Evolutionary conservation across 2,113 vertebrate genomes (phyloP).

Genomic region (Hirundichthys speculiger): DNA sequence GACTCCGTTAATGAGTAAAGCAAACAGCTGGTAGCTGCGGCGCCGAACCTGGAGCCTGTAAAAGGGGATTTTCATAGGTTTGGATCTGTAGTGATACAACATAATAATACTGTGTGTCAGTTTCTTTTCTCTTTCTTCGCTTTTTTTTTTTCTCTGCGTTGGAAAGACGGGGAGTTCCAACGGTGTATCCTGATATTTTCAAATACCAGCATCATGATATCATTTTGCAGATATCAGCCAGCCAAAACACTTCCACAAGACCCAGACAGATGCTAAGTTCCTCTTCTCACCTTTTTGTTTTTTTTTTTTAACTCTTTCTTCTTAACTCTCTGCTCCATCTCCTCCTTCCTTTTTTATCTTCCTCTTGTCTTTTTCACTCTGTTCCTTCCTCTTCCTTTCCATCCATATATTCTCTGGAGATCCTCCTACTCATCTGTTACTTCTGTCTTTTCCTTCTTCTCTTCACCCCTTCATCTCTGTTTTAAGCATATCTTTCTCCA

Average conservation of each 20-base stretch:
- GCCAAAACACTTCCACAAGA: background rate
- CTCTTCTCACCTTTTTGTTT: background rate
- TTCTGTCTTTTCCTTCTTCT: background rate
- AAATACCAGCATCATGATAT: slow-evolving; percentile 48
- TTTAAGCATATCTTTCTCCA: background rate
- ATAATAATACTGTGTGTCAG: background rate
- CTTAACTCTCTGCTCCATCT: background rate
- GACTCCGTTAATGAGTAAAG: background rate
- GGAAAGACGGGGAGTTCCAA: background rate
- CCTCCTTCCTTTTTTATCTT: background rate
- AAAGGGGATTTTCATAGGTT: background rate
- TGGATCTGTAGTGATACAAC: background rate
- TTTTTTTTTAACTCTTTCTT: background rate
- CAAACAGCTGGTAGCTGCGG: background rate
- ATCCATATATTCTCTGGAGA: background rate
- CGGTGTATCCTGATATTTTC: slow-evolving; percentile 6
- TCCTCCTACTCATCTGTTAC: background rate
- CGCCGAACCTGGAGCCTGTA: background rate
- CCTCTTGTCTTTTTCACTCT: background rate
- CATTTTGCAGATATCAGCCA: slow-evolving; percentile 5
- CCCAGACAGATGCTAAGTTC: background rate
- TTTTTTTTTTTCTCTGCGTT: background rate
- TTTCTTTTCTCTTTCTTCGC: background rate
- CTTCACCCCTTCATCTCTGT: background rate
- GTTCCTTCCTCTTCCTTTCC: background rate